Conservation (phyloP, 2,113 vertebrate genomes). For the Tauraco erythrolophus region DNA sequence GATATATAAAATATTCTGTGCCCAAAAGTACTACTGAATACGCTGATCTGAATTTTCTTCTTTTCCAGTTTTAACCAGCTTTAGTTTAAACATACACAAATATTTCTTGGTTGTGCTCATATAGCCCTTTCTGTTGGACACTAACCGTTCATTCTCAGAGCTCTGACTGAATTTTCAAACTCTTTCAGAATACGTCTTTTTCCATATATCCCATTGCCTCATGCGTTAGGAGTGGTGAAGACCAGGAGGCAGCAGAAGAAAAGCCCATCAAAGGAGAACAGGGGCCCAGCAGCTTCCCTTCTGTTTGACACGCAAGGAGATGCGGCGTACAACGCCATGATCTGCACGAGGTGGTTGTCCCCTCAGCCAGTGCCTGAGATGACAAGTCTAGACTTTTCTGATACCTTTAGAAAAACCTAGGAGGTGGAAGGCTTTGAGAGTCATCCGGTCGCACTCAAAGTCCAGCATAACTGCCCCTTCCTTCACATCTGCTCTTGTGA, state of each 20-base stretch:
- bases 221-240: background rate
- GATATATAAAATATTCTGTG: background rate
- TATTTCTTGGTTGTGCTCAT: background rate
- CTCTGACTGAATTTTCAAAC: background rate
- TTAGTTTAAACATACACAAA: background rate
- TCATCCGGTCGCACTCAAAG: accelerated
- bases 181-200: background rate
- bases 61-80: background rate
- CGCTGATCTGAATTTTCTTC: background rate
- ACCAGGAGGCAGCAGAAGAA: background rate
- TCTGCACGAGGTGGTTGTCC: accelerated
- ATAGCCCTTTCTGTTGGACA: background rate
- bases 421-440: background rate
- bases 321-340: accelerated
- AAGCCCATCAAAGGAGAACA: background rate
- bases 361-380: background rate
- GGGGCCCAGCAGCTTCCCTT: accelerated
- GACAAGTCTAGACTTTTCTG: background rate
- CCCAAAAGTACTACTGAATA: background rate
- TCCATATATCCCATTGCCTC: background rate
- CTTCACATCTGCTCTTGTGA: background rate
- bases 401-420: background rate
- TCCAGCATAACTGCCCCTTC: background rate
- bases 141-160: background rate
- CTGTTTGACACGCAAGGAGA: accelerated